Conservation (phyloP, 2,888 invertebrate species). For the Thymelicus lineola region DNA sequence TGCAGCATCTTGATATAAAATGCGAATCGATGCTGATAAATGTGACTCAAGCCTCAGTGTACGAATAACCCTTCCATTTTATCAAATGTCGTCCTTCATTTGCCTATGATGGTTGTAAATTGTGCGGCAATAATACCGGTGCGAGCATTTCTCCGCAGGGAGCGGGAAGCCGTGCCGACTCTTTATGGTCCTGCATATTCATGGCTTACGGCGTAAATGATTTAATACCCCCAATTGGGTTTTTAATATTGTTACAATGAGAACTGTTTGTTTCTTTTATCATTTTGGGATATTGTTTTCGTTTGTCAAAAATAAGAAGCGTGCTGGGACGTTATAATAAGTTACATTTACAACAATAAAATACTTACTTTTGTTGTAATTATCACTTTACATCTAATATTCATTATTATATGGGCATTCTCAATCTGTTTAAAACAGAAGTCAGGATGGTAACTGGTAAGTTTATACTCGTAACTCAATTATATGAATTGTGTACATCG, state of each 20-base stretch:
- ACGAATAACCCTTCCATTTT: slow-evolving; percentile 41
- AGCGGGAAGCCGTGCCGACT: slow-evolving; percentile 20
- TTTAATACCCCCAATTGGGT: slow-evolving; percentile 48
- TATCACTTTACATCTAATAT: no score
- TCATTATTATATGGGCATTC: no score
- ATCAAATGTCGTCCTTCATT: slow-evolving; percentile 57
- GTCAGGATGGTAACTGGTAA: no score
- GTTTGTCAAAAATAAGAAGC: no score
- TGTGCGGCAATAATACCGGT: slow-evolving; percentile 62
- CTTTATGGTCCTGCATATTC: slow-evolving; percentile 54
- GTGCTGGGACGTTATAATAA: no score
- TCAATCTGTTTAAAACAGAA: no score
- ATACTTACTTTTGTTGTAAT: no score
- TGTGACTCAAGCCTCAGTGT: neutral
- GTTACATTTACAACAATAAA: no score
- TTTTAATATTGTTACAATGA: slow-evolving; percentile 25
- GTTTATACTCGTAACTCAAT: no score
- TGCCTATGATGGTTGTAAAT: slow-evolving; percentile 73
- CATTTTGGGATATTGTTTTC: neutral
- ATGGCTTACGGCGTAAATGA: slow-evolving; percentile 56
- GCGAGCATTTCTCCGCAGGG: slow-evolving; percentile 12
- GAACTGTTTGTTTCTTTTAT: slow-evolving; percentile 17
- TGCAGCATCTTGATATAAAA: no score
- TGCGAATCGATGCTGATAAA: no score
- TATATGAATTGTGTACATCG: no score